Evolutionary conservation across 1,140 invertebrate genomes (phyloP).

Genomic region (Muscidifurax raptorellus): DNA sequence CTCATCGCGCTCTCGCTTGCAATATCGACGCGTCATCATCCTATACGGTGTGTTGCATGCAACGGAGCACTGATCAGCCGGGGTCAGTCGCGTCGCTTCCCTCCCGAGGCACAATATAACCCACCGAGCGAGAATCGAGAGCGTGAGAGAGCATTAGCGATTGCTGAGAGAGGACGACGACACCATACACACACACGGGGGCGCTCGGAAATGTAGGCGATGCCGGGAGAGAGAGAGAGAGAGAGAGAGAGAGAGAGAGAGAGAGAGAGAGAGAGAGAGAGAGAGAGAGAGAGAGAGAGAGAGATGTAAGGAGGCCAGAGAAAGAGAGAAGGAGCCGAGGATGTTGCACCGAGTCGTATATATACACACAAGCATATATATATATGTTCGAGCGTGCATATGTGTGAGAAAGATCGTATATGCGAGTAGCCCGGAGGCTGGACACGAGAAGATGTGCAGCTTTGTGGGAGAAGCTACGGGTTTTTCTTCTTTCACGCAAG

Average conservation of each 20-base stretch:
- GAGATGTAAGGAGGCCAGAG: slow-evolving; percentile 24
- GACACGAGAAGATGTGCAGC: neutral
- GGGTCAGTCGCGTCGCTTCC: slow-evolving; percentile 15
- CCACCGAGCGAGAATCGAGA: slow-evolving; percentile 40
- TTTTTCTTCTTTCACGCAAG: no score
- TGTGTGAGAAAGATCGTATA: neutral
- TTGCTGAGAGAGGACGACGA: slow-evolving; percentile 21
- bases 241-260: slow-evolving; percentile 42
- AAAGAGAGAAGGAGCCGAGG: slow-evolving; percentile 19
- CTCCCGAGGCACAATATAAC: neutral
- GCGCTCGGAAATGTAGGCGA: slow-evolving; percentile 52
- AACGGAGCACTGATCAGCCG: neutral
- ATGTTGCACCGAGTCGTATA: neutral
- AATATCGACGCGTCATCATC: slow-evolving; percentile 20
- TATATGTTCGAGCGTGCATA: neutral
- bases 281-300: slow-evolving; percentile 48
- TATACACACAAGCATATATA: neutral
- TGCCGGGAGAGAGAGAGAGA: slow-evolving; percentile 47
- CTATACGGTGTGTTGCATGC: neutral
- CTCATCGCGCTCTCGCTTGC: slow-evolving; percentile 20
- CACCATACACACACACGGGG: slow-evolving; percentile 8
- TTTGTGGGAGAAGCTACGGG: neutral
- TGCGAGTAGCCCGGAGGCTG: neutral
- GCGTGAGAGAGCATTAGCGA: slow-evolving; percentile 50
- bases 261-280: slow-evolving; percentile 40